phyloP scores from a whole-genome alignment of 2,113 vertebrate species.

The Myotis lucifugus region DNA sequence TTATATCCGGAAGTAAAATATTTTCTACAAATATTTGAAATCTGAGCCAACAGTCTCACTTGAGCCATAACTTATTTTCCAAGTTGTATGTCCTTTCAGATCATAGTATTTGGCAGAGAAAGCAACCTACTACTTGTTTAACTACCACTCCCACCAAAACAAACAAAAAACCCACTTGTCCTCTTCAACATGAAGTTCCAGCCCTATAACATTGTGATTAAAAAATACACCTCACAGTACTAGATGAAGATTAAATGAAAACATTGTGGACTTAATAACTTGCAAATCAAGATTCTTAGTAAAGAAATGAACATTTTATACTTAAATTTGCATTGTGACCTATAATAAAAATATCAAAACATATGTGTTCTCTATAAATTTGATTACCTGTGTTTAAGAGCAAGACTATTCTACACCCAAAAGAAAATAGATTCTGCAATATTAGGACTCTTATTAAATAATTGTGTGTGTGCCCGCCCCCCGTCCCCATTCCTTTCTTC shows the following conservation, averaged over 20 bases:
- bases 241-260: not conserved
- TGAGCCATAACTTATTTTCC: not conserved
- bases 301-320: not conserved
- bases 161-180: not conserved
- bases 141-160: not conserved
- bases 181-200: not conserved
- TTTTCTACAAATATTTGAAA: slow-evolving; percentile 5
- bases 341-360: slow-evolving; percentile 18
- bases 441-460: slow-evolving; percentile 44
- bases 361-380: not conserved
- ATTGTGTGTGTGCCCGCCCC: not conserved
- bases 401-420: not conserved
- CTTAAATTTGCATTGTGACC: not conserved
- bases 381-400: slow-evolving; percentile 19
- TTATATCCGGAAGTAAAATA: slow-evolving; percentile 1
- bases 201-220: not conserved
- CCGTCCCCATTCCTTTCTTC: slow-evolving; percentile 4
- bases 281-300: not conserved
- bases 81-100: not conserved
- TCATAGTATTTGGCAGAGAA: not conserved
- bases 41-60: not conserved
- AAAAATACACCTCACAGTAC: not conserved
- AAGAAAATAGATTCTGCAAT: slow-evolving; percentile 40
- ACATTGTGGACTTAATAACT: not conserved
- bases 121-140: not conserved